Percentiles rank a stretch among this genome's conserved stretches.
Evolutionary conservation across 2,797 vertebrate genomes (phyloP).

Genomic region (Chanos chanos): DNA sequence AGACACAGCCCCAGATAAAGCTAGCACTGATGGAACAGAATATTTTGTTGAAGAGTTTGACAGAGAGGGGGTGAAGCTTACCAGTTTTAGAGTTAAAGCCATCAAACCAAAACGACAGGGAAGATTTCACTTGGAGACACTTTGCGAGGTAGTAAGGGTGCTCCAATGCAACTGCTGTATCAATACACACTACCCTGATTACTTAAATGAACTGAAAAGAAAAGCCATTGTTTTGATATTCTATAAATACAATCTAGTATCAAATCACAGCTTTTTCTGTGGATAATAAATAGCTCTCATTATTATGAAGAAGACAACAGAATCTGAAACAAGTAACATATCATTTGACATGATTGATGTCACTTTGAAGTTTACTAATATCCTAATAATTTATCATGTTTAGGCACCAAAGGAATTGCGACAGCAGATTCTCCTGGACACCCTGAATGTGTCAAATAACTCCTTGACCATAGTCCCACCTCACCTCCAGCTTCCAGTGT

Average conservation of each 20-base stretch:
- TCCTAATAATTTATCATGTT: slow-evolving; percentile 3
- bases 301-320: too few relatives aligned
- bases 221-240: too few relatives aligned
- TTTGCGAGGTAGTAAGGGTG: slow-evolving; percentile 62
- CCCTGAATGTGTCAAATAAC: slow-evolving; percentile 62
- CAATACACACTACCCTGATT: too few relatives aligned
- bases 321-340: too few relatives aligned
- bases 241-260: not conserved
- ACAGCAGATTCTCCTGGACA: slow-evolving; percentile 66
- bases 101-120: slow-evolving; percentile 33
- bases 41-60: slow-evolving; percentile 64
- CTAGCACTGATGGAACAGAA: too few relatives aligned
- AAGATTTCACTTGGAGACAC: slow-evolving; percentile 55
- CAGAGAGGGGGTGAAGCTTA: slow-evolving; percentile 59
- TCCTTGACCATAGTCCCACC: slow-evolving; percentile 54
- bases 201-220: too few relatives aligned
- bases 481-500: slow-evolving; percentile 64
- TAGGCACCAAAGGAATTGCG: slow-evolving; percentile 59
- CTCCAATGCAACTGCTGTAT: too few relatives aligned
- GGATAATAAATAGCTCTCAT: too few relatives aligned
- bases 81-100: slow-evolving; percentile 52
- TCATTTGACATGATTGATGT: too few relatives aligned
- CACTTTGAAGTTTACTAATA: too few relatives aligned
- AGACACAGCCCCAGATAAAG: too few relatives aligned
- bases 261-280: too few relatives aligned